A percentile compares a stretch with the other conserved stretches of the same genome.
phyloP scores from a whole-genome alignment of 2,797 vertebrate genomes.

The Diceros bicornis region DNA sequence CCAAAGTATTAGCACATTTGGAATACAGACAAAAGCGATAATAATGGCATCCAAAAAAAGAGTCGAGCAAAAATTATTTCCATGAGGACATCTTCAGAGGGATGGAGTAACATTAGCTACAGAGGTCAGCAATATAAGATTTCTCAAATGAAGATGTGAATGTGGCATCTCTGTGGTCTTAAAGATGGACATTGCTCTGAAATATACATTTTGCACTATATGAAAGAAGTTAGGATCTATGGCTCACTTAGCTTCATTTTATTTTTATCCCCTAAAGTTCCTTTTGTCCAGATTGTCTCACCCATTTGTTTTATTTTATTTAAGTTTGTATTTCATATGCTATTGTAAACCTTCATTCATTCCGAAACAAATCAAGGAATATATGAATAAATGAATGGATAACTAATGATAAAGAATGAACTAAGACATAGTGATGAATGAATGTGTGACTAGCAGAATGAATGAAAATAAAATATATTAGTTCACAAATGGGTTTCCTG shows the following conservation, averaged over 20 bases:
- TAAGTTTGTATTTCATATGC: background rate
- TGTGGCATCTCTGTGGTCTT: background rate
- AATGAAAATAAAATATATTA: background rate
- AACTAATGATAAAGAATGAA: conserved; percentile 1
- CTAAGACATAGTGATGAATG: background rate
- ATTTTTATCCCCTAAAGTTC: background rate
- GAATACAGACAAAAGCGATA: background rate
- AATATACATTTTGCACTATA: background rate
- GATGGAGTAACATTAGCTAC: background rate
- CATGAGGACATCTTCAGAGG: background rate
- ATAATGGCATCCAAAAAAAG: background rate
- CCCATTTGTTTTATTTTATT: conserved; percentile 23
- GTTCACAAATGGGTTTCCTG: background rate
- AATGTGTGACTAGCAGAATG: background rate
- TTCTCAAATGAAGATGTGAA: background rate
- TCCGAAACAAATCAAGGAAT: background rate
- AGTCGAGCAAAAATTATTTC: background rate
- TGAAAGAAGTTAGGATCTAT: background rate
- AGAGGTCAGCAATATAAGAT: background rate
- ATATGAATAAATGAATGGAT: background rate
- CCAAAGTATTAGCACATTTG: background rate
- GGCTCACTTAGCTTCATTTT: background rate
- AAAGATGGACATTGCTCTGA: background rate
- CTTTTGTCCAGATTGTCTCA: background rate
- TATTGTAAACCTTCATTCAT: background rate